These are phyloP conservation scores for Miltochrista miniata DNA, from an alignment of 2,888 invertebrate genomes.

Conservation along the genomic window DNA sequence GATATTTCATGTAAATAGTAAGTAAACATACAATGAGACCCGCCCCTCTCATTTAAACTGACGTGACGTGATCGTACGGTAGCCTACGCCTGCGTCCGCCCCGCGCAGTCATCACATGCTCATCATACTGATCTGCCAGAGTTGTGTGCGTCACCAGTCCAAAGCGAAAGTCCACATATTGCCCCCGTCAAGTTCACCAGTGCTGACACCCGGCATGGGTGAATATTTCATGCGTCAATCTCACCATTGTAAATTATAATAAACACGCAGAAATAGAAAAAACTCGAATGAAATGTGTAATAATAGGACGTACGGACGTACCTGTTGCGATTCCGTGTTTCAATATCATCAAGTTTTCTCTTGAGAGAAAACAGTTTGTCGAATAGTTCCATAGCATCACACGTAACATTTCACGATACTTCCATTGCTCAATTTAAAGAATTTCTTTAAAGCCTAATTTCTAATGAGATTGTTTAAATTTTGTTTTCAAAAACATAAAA, in stretches of 20 bases:
- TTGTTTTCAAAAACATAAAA: conserved; percentile 44
- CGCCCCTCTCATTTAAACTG: conserved; percentile 55
- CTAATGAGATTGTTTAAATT: conserved; percentile 12
- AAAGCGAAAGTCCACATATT: conserved; percentile 47
- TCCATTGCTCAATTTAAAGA: conserved; percentile 44
- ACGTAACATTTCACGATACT: conserved; percentile 60
- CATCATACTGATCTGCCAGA: conserved; percentile 40
- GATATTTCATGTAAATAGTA: conserved; percentile 67
- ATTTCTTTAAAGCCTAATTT: conserved; percentile 37
- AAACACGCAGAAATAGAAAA: conserved; percentile 60
- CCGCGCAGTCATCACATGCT: conserved; percentile 62
- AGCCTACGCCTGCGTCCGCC: conserved; percentile 61
- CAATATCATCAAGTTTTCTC: conserved; percentile 77
- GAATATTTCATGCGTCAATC: conserved; percentile 59
- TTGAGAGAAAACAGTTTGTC: conserved; percentile 88
- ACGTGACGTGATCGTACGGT: conserved; percentile 60
- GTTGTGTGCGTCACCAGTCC: conserved; percentile 58
- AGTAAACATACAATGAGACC: conserved; percentile 72
- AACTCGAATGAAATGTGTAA: conserved; percentile 64
- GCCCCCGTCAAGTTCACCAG: conserved; percentile 36
- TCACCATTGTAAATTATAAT: conserved; percentile 44
- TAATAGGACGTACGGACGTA: conserved; percentile 74
- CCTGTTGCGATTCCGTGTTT: conserved; percentile 75
- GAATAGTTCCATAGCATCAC: conserved; percentile 88
- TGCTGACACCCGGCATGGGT: conserved; percentile 38